These are phyloP conservation scores for Girardinichthys multiradiatus DNA, from an alignment of 2,113 vertebrate genomes.

Conservation along the genomic window DNA sequence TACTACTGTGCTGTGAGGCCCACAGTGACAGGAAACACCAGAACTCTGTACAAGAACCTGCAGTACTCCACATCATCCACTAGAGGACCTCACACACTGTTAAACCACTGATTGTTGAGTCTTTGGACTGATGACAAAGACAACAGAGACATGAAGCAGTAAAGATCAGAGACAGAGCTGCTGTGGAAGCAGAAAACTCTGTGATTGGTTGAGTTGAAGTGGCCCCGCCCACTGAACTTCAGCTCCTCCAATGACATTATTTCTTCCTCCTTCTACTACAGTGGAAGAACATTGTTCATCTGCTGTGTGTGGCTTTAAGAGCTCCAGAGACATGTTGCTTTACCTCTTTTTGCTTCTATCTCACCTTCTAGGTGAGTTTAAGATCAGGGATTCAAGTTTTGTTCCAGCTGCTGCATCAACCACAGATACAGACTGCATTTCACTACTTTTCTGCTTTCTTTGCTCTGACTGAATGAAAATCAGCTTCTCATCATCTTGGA, in stretches of 20 bases:
- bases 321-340: conserved; percentile 1
- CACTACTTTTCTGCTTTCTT: no score
- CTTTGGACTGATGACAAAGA: conserved; percentile 7
- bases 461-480: conserved; percentile 2
- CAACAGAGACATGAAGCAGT: background rate
- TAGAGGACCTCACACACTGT: background rate
- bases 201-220: background rate
- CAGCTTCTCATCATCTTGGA: background rate
- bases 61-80: conserved; percentile 5
- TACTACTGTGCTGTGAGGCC: conserved; percentile 16
- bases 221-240: conserved; percentile 2
- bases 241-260: background rate
- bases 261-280: background rate
- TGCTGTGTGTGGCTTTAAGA: background rate
- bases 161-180: background rate
- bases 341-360: background rate
- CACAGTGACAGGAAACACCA: conserved; percentile 10
- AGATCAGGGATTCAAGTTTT: background rate
- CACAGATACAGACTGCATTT: background rate
- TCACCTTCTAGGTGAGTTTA: conserved; percentile 4
- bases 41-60: conserved; percentile 6
- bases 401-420: conserved; percentile 6
- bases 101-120: background rate
- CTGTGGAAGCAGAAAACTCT: background rate
- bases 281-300: background rate